A percentile compares a stretch with the other conserved stretches of the same genome.
phyloP scores from a whole-genome alignment of 2,888 invertebrate species.

The Hypomecis punctinalis region DNA sequence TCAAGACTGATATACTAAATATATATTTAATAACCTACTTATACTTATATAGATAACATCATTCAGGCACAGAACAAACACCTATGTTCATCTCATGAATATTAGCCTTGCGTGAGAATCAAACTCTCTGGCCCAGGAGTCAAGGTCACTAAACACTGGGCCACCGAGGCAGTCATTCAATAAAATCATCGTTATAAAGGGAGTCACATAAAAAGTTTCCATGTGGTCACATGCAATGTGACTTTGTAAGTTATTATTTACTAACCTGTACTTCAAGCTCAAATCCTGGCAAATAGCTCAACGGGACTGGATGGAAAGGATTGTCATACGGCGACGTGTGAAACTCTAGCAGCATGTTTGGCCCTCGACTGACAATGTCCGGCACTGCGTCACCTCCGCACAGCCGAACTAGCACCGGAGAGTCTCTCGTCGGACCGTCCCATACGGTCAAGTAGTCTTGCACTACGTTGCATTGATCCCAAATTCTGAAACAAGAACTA shows the following conservation, averaged over 20 bases:
- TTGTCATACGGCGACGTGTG: conserved; percentile 93
- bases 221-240: background rate
- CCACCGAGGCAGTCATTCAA: no score
- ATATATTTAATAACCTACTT: no score
- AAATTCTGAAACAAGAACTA: conserved; percentile 82
- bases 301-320: conserved; percentile 91
- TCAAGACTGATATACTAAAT: no score
- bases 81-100: no score
- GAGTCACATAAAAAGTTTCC: no score
- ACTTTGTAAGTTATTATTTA: background rate
- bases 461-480: conserved; percentile 93
- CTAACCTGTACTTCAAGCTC: conserved; percentile 92
- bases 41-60: no score
- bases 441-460: conserved; percentile 93
- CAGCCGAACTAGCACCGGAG: conserved; percentile 90
- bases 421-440: conserved; percentile 89
- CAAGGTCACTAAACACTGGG: no score
- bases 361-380: conserved; percentile 91
- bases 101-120: no score
- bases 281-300: conserved; percentile 92
- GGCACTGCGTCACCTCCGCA: conserved; percentile 94
- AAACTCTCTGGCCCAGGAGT: no score
- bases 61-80: no score
- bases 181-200: no score
- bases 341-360: conserved; percentile 91